Conservation (phyloP, 2,888 invertebrate species). For the Sesamia inferens region DNA sequence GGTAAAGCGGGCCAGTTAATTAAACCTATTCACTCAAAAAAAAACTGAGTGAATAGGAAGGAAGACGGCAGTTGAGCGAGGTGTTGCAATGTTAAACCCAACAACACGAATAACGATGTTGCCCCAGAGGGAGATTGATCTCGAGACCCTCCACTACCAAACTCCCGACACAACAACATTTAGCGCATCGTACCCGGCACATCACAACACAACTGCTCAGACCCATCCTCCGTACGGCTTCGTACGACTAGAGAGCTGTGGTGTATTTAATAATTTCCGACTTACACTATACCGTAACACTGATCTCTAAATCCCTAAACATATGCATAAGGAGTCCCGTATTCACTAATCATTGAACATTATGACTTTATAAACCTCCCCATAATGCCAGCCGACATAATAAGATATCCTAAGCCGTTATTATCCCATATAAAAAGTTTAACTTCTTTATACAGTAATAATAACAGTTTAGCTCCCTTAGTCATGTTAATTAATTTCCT, state of each 20-base stretch:
- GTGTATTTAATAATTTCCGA: slow-evolving; percentile 2
- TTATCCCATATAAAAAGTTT: slow-evolving; percentile 29
- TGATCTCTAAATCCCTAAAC: background rate
- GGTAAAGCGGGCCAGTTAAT: too few species aligned
- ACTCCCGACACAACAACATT: too few species aligned
- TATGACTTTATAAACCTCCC: slow-evolving; percentile 24
- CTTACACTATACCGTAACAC: background rate
- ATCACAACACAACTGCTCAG: too few species aligned
- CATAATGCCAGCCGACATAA: background rate
- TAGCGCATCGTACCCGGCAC: too few species aligned
- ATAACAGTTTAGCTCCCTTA: slow-evolving; percentile 33
- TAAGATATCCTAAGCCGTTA: slow-evolving; percentile 16
- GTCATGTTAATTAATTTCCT: slow-evolving; percentile 47
- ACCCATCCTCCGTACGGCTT: too few species aligned
- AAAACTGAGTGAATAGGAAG: too few species aligned
- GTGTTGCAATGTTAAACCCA: too few species aligned
- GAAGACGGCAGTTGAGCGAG: too few species aligned
- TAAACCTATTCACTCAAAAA: too few species aligned
- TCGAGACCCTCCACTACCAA: too few species aligned
- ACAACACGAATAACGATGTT: too few species aligned
- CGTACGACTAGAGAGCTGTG: background rate
- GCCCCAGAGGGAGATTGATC: too few species aligned
- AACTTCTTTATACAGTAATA: slow-evolving; percentile 20
- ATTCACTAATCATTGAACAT: slow-evolving; percentile 4
- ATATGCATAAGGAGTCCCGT: background rate